A percentile compares a stretch with the other conserved stretches of the same genome.
These are phyloP conservation scores for Anguilla megastoma DNA, from an alignment of 2,797 vertebrate species.

Conservation along the genomic window DNA sequence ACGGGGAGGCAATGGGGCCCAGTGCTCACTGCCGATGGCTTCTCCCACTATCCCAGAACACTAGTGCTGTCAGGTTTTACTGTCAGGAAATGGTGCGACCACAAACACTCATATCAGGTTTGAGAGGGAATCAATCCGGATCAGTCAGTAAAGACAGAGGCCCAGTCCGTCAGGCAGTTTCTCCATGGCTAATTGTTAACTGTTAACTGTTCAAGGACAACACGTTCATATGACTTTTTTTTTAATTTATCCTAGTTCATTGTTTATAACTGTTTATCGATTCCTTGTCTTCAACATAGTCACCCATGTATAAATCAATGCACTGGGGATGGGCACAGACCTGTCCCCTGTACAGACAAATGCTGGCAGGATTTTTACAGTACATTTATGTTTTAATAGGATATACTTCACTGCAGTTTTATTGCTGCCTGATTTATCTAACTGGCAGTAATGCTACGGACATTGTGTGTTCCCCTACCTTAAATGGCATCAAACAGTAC, in stretches of 20 bases:
- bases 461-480: not conserved
- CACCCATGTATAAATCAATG: not conserved
- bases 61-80: conserved; percentile 38
- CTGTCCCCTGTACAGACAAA: not conserved
- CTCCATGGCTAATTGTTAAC: conserved; percentile 25
- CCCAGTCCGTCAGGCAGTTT: not conserved
- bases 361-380: too few species aligned
- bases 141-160: conserved; percentile 25
- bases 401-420: too few species aligned
- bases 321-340: not conserved
- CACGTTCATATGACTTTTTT: not conserved
- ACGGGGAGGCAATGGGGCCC: not conserved
- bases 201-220: not conserved
- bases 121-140: conserved; percentile 32
- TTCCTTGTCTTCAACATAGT: not conserved
- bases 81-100: conserved; percentile 39
- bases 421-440: not conserved
- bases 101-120: conserved; percentile 35
- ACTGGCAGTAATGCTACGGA: not conserved
- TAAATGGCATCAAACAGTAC: not conserved
- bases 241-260: not conserved
- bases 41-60: conserved; percentile 26
- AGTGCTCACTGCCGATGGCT: conserved; percentile 20
- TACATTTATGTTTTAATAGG: too few species aligned
- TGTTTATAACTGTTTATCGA: not conserved